Evolutionary conservation across 1,140 invertebrate species (phyloP), one percentile per base, ranked within the genome.

Genomic region (Adelges cooleyi): DNA sequence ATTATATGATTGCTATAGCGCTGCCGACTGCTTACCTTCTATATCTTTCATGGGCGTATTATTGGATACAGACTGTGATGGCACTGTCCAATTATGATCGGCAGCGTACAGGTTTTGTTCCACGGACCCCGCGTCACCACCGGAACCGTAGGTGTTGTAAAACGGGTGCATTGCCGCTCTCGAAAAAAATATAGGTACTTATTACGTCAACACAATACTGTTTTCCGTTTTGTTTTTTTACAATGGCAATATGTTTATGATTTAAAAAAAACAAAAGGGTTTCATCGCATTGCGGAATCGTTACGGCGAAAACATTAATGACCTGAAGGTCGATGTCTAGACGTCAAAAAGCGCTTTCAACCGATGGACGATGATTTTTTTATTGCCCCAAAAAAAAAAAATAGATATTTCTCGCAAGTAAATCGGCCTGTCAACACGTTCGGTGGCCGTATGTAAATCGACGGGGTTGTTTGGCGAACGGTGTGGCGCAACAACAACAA

Each of bases 31-130:
- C 40, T n/a, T 62, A 62, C 56, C 56, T 62, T 62, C 56, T 8
- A 62, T 62, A n/a, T 62, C 42, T 42, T 62, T 62, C 56, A 62
- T 62, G 23, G 56, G 56, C 18, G 56, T 62, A 17, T 17, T n/a
- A 17, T 44, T 44, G 9, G 29, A 29, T 6, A 42, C 22, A n/a
- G 56, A 42, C 17, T 23, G 13, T 62, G 40, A 4, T n/a, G 40
- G 4, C 4, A 4, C 8, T 17, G 33, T 25, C 56, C 56, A 62
- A 33, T 48, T 53, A 17, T 38, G 42, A 17, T 62, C 42, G 10
- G 42, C 40, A n/a, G 42, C 40, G 17, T 46, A 48, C 40, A 62
- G 42, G 40, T 33, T 33, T 33, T 62, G 56, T 46, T 62, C 56
- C 4, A 62, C 56, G 11, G 44, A 46, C 2, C 25, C 42, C 11